Evolutionary conservation across 2,797 vertebrate species (phyloP).

Genomic region (Antrozous pallidus): DNA sequence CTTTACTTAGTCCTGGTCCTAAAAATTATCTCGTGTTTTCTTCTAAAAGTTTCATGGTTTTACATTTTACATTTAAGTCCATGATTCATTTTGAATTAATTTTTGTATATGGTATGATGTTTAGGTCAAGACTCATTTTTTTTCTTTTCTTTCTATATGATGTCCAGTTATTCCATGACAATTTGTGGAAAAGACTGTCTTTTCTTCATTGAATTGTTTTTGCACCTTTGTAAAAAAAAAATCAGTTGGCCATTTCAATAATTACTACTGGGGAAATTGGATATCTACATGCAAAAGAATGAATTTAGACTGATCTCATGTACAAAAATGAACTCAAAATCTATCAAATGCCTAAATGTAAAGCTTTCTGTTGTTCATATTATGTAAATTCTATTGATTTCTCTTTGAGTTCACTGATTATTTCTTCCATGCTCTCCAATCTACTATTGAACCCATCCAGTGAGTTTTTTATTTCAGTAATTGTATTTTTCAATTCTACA

Average conservation of each 20-base stretch:
- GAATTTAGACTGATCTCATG: not conserved
- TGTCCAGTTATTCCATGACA: not conserved
- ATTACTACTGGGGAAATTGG: not conserved
- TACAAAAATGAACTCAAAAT: not conserved
- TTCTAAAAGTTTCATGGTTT: constrained; percentile 1
- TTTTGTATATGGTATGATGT: not conserved
- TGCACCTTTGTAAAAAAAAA: not conserved
- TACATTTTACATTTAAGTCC: not conserved
- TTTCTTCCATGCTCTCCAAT: not conserved
- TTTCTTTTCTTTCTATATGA: not conserved
- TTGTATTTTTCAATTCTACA: not conserved
- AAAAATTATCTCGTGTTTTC: not conserved
- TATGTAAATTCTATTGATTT: not conserved
- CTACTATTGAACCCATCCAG: not conserved
- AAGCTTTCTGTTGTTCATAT: not conserved
- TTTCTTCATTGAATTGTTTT: not conserved
- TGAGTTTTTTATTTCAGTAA: not conserved
- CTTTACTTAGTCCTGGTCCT: not conserved
- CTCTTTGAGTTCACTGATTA: not conserved
- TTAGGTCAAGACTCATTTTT: not conserved
- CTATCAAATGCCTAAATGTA: constrained; percentile 2
- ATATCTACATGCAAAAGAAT: constrained; percentile 12
- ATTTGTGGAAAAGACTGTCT: not conserved
- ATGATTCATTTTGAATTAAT: not conserved
- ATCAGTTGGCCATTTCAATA: not conserved